phyloP scores from a whole-genome alignment of 2,888 invertebrate genomes.

The Pyrrhosoma nymphula region DNA sequence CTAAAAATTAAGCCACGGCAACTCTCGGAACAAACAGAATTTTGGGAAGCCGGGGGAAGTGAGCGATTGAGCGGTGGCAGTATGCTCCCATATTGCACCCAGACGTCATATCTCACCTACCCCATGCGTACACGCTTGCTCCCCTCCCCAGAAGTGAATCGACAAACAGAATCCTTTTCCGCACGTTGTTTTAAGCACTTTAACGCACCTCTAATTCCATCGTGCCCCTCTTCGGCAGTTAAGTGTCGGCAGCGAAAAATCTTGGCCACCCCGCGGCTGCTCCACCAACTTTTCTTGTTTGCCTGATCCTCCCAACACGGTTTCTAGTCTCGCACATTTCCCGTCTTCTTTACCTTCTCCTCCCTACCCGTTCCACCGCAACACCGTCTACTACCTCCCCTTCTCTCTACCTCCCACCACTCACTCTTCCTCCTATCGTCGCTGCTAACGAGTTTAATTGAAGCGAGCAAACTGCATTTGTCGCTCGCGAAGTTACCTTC shows the following conservation, averaged over 20 bases:
- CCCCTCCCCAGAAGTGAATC: neutral
- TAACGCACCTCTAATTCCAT: constrained; percentile 38
- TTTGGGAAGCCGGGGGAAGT: neutral
- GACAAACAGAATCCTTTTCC: constrained; percentile 35
- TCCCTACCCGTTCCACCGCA: neutral
- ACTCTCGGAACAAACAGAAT: neutral
- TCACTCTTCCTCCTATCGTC: neutral
- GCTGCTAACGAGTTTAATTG: neutral
- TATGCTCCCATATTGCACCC: neutral
- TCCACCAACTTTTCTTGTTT: constrained; percentile 50
- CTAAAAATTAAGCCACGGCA: neutral
- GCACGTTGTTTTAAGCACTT: constrained; percentile 26
- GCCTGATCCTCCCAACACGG: neutral
- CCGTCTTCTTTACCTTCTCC: neutral
- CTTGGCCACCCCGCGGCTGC: neutral
- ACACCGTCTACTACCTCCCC: no score
- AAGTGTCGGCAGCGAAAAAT: constrained; percentile 21
- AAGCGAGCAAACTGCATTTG: neutral
- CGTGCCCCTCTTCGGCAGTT: constrained; percentile 8
- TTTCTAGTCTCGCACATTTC: neutral
- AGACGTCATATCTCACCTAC: no score
- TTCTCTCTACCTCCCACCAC: neutral
- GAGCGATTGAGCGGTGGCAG: constrained; percentile 45
- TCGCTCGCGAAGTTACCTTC: neutral
- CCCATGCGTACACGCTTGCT: no score